Conservation (phyloP, 2,888 invertebrate genomes). For the Pasiphila rectangulata region DNA sequence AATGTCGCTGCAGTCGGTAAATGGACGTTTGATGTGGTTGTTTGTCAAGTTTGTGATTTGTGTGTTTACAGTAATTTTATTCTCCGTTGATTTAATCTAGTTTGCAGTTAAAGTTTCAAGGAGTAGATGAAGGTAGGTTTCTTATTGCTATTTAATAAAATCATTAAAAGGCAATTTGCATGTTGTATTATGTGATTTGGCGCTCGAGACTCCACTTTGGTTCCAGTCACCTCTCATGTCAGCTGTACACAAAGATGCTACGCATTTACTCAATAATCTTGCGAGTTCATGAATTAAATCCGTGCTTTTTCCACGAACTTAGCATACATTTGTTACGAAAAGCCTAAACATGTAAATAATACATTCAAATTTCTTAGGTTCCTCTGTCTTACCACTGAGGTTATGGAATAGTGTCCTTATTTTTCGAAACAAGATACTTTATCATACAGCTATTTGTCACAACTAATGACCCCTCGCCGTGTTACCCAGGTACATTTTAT, state of each 20-base stretch:
- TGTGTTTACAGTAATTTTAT: constrained; percentile 83
- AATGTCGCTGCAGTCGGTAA: constrained; percentile 83
- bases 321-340: constrained; percentile 38
- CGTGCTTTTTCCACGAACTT: constrained; percentile 49
- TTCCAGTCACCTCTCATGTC: constrained; percentile 73
- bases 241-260: constrained; percentile 79
- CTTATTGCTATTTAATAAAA: constrained; percentile 39
- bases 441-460: constrained; percentile 62
- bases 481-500: constrained; percentile 63
- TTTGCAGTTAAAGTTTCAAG: constrained; percentile 74
- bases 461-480: constrained; percentile 71
- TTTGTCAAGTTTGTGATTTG: constrained; percentile 83
- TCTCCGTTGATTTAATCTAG: constrained; percentile 69
- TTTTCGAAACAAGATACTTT: constrained; percentile 68
- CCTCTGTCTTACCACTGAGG: constrained; percentile 68
- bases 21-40: constrained; percentile 84
- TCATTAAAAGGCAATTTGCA: constrained; percentile 30
- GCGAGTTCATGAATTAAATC: constrained; percentile 74
- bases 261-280: constrained; percentile 65
- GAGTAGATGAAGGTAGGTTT: constrained; percentile 84
- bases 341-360: constrained; percentile 44
- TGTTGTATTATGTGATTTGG: constrained; percentile 53
- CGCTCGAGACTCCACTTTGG: constrained; percentile 64
- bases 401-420: constrained; percentile 74
- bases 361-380: constrained; percentile 63